Percentiles rank a stretch among this genome's conserved stretches.
Evolutionary conservation across 2,888 invertebrate species (phyloP).

Genomic region (Polydrusus cervinus): DNA sequence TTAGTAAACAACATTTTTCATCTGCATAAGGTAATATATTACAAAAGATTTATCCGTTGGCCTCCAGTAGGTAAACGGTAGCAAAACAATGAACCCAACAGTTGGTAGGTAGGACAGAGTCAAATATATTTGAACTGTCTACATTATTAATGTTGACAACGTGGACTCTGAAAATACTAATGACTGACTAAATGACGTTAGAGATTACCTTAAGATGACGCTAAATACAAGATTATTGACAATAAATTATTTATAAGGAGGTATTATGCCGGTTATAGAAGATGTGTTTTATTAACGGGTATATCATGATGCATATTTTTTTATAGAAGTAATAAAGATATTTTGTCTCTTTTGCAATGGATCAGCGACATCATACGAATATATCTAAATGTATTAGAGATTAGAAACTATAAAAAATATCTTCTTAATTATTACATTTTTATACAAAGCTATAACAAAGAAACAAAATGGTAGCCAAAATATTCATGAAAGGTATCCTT

Average conservation of each 20-base stretch:
- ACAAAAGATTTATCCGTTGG: conserved; percentile 40
- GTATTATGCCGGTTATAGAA: neutral
- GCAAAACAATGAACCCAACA: conserved; percentile 17
- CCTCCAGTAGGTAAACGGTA: conserved; percentile 45
- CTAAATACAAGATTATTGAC: conserved; percentile 13
- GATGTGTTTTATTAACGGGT: neutral
- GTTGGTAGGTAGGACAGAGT: conserved; percentile 20
- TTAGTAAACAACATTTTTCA: conserved; percentile 25
- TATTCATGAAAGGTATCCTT: too few relatives aligned
- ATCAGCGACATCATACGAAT: too few relatives aligned
- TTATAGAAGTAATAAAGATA: too few relatives aligned
- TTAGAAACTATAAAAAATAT: too few relatives aligned
- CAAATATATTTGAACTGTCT: conserved; percentile 32
- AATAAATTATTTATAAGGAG: conserved; percentile 14
- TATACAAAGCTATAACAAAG: too few relatives aligned
- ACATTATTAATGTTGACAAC: conserved; percentile 34
- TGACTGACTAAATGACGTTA: conserved; percentile 14
- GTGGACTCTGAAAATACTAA: conserved; percentile 21
- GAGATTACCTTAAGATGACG: conserved; percentile 20
- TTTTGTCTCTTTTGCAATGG: too few relatives aligned
- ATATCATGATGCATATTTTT: too few relatives aligned
- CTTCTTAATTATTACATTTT: too few relatives aligned
- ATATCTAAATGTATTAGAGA: too few relatives aligned
- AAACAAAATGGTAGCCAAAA: too few relatives aligned
- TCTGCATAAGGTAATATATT: conserved; percentile 45